Percentiles rank a stretch among this genome's conserved stretches.
phyloP scores from a whole-genome alignment of 2,888 invertebrate genomes.

The Epiblema foenella region DNA sequence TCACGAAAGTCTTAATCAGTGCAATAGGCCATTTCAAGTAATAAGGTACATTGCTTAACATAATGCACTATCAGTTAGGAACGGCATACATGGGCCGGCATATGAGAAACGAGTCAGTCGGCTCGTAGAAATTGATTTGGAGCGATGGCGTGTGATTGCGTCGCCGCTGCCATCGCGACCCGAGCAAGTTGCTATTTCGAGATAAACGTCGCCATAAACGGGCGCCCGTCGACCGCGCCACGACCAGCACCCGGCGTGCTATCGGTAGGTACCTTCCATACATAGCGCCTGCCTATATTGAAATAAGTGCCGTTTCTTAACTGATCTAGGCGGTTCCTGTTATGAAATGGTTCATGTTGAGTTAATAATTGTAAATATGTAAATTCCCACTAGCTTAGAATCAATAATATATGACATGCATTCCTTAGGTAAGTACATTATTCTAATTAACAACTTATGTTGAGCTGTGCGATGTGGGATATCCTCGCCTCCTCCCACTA shows the following conservation, averaged over 20 bases:
- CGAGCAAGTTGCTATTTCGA: constrained; percentile 83
- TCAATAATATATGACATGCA: constrained; percentile 1
- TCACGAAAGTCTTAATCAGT: constrained; percentile 51
- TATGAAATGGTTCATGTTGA: constrained; percentile 11
- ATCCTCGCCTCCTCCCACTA: constrained; percentile 58
- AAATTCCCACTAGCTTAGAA: background rate
- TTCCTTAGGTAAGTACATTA: constrained; percentile 46
- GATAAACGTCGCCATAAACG: constrained; percentile 82
- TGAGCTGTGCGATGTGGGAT: constrained; percentile 48
- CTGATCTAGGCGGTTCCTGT: constrained; percentile 41
- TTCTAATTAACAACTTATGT: constrained; percentile 52
- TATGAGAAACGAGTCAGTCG: constrained; percentile 39
- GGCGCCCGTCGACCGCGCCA: constrained; percentile 63
- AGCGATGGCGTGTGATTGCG: constrained; percentile 77
- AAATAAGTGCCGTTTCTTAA: constrained; percentile 63
- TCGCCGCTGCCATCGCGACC: constrained; percentile 66
- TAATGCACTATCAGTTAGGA: constrained; percentile 46
- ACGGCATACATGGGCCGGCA: constrained; percentile 47
- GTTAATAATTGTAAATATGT: background rate
- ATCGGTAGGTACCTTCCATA: constrained; percentile 51
- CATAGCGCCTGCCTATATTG: constrained; percentile 54
- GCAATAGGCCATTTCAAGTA: constrained; percentile 46
- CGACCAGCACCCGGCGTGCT: constrained; percentile 55
- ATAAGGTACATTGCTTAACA: constrained; percentile 42
- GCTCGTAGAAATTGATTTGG: constrained; percentile 69